Conservation (phyloP, 2,797 vertebrate genomes). For the Brotula barbata region DNA sequence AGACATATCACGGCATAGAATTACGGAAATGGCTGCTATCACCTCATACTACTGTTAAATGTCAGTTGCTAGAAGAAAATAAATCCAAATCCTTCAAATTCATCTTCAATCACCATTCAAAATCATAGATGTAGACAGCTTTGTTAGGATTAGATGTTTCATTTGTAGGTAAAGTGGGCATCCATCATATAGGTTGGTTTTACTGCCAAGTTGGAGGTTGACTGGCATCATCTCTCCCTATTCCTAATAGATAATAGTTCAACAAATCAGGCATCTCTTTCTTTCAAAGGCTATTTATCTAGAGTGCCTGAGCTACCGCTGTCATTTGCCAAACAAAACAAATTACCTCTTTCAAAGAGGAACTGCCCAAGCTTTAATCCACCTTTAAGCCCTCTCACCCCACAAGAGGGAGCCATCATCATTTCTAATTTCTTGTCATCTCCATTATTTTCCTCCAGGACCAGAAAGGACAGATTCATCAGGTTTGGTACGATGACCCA, state of each 20-base stretch:
- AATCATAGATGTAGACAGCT: neutral
- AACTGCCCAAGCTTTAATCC: too few species aligned
- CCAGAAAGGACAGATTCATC: conserved; percentile 80
- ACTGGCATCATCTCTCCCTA: neutral
- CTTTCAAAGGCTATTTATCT: conserved; percentile 8
- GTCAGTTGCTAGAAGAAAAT: too few species aligned
- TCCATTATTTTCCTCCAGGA: conserved; percentile 74
- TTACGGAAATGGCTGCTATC: too few species aligned
- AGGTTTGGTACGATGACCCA: conserved; percentile 95
- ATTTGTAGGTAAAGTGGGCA: neutral
- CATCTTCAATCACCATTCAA: neutral
- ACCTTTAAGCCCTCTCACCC: neutral
- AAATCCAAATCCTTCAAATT: neutral
- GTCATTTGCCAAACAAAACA: conserved; percentile 25
- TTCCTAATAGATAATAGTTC: conserved; percentile 1
- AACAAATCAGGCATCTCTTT: conserved; percentile 32
- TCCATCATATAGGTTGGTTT: neutral
- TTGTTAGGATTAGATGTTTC: neutral
- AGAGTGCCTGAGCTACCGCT: conserved; percentile 6
- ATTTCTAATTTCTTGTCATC: neutral
- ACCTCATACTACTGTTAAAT: too few species aligned
- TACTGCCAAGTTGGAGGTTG: conserved; percentile 2
- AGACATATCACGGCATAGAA: too few species aligned
- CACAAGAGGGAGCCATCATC: conserved; percentile 13
- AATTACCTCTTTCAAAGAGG: conserved; percentile 10